Evolutionary conservation across 1,140 invertebrate genomes (phyloP), one percentile per base, ranked within the genome.

Genomic region (Cotesia glomerata): DNA sequence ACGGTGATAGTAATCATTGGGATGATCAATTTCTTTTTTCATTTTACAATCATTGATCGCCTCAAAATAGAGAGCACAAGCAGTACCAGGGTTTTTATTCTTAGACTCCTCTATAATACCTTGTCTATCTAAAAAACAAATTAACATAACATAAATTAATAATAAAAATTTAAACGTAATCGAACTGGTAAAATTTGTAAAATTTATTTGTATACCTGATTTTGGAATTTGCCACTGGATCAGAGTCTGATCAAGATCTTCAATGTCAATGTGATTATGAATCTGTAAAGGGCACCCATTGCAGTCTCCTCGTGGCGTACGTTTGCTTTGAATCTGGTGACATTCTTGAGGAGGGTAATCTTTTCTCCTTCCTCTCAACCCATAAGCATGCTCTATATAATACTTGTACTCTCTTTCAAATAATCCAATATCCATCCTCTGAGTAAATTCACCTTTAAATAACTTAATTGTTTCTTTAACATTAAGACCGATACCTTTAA

Each of bases 401-500:
- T 67, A 67, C n/a, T 32, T 18, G 18, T 67, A 67, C 52, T 67
- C 65, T 67, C 11, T 45, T 5, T 67, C 34, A 54, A 67, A 67
- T 32, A 8, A 4, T 0, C 32, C 16, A 3, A 4, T 1, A n/a
- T 14, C 0, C 2, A 67, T 34, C 54, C 4, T 67, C 8, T 67
- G n/a, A 32, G 34, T 54, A 16, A 52, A 67, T 26, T 67, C 65
- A 32, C 14, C 13, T 11, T 32, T 26, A 13, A 67, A 67, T 8
- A 52, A 54, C 14, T 52, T 34, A 4, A 67, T 2, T 26, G 26
- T 26, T 3, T 26, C 26, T 26, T 26, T 26, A 26, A 26, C 26
- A 26, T 26, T 26, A 26, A 26, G 26, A 26, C 26, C 26, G 26
- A 26, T 26, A 26, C 26, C 26, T 26, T 26, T 26, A 26, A 26